Conservation (phyloP, 1,140 invertebrate genomes). For the Achroia grisella region DNA sequence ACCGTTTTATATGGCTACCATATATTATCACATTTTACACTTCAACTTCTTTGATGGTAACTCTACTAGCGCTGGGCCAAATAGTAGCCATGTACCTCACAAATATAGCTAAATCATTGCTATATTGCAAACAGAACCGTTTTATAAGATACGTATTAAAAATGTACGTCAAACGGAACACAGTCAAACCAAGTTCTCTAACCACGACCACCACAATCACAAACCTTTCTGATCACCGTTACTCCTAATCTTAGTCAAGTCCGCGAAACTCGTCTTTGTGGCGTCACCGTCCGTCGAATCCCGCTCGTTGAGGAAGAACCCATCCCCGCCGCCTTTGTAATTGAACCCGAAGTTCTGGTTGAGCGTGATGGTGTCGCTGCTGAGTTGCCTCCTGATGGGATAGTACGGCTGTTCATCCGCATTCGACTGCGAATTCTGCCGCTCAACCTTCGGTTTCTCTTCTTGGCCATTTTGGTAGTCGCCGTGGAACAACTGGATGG, state of each 20-base stretch:
- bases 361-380: conserved; percentile 71
- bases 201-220: conserved; percentile 4
- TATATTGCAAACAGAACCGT: too few relatives aligned
- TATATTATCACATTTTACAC: too few relatives aligned
- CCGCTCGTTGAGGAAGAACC: conserved; percentile 65
- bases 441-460: conserved; percentile 29
- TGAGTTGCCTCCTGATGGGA: conserved; percentile 73
- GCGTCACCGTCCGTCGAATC: conserved; percentile 70
- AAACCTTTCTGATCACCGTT: conserved; percentile 70
- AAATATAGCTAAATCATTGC: too few relatives aligned
- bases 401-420: conserved; percentile 34
- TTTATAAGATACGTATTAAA: too few relatives aligned
- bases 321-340: conserved; percentile 57
- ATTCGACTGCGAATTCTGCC: conserved; percentile 49
- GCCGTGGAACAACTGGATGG: conserved; percentile 81
- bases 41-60: too few relatives aligned
- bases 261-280: conserved; percentile 83
- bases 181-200: background rate
- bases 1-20: too few relatives aligned
- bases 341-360: conserved; percentile 75
- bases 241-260: conserved; percentile 76
- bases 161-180: background rate
- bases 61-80: too few relatives aligned
- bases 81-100: too few relatives aligned
- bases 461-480: conserved; percentile 55